Percentiles rank a stretch among this genome's conserved stretches.
Conservation (phyloP, 2,113 vertebrate genomes). For the Dascyllus trimaculatus region DNA sequence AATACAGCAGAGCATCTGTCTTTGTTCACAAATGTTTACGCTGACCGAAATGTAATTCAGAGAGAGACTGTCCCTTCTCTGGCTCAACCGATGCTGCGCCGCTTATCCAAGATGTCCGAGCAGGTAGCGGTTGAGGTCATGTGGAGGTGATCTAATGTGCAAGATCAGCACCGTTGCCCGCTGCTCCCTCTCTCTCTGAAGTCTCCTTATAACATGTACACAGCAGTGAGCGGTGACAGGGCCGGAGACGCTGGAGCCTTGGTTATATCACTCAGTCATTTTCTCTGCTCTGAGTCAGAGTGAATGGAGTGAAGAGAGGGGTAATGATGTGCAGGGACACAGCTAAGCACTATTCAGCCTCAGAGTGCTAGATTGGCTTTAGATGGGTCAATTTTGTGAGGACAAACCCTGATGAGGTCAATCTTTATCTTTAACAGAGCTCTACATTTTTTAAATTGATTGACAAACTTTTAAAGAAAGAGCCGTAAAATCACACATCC, state of each 20-base stretch:
- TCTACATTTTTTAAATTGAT: slow-evolving; percentile 62
- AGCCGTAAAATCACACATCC: slow-evolving; percentile 20
- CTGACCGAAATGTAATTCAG: slow-evolving; percentile 19
- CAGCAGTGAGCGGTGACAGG: slow-evolving; percentile 31
- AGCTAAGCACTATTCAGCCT: slow-evolving; percentile 59
- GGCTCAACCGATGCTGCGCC: neutral
- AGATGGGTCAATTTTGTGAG: slow-evolving; percentile 65
- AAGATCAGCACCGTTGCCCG: slow-evolving; percentile 50
- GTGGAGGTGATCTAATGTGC: slow-evolving; percentile 55
- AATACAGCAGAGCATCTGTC: neutral
- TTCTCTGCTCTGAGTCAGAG: slow-evolving; percentile 56
- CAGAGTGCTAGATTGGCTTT: slow-evolving; percentile 51
- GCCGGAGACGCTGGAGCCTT: slow-evolving; percentile 36
- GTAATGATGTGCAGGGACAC: slow-evolving; percentile 70
- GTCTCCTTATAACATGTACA: slow-evolving; percentile 14
- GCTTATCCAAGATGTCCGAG: slow-evolving; percentile 32
- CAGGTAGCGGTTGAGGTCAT: slow-evolving; percentile 50
- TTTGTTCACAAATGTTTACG: slow-evolving; percentile 35
- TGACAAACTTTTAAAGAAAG: slow-evolving; percentile 52
- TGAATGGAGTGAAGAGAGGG: slow-evolving; percentile 68
- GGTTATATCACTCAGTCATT: slow-evolving; percentile 64
- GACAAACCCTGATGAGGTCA: slow-evolving; percentile 49
- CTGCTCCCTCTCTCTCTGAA: slow-evolving; percentile 28
- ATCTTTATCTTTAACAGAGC: slow-evolving; percentile 52
- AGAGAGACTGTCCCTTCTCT: neutral